These are phyloP conservation scores for Cyprinus carpio DNA, from an alignment of 2,113 vertebrate genomes.

Conservation along the genomic window DNA sequence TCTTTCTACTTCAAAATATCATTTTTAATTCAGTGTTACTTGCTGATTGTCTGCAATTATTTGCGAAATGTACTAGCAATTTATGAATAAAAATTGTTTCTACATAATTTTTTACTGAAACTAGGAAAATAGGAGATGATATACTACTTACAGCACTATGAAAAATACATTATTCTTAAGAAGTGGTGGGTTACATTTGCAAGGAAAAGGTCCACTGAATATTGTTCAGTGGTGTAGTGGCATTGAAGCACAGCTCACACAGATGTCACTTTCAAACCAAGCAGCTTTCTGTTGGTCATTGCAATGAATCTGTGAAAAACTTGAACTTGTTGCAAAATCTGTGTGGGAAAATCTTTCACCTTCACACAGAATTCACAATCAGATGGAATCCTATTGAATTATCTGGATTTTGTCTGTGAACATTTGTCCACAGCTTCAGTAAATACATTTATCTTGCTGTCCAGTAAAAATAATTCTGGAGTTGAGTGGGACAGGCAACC, in stretches of 20 bases:
- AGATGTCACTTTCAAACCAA: no score
- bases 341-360: neutral
- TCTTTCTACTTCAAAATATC: no score
- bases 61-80: no score
- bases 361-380: neutral
- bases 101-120: neutral
- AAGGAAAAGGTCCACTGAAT: neutral
- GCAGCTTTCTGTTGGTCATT: no score
- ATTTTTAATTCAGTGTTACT: no score
- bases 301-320: neutral
- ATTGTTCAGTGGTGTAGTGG: no score
- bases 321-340: neutral
- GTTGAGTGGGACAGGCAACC: neutral
- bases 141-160: neutral
- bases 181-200: no score
- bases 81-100: no score
- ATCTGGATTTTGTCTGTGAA: neutral
- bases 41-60: no score
- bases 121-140: neutral
- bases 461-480: neutral
- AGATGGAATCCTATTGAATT: neutral
- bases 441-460: neutral
- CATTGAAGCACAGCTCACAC: no score
- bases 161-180: no score
- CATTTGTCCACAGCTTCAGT: neutral